These are phyloP conservation scores for Siniperca scherzeri DNA, from an alignment of 2,797 vertebrate genomes.

Conservation along the genomic window DNA sequence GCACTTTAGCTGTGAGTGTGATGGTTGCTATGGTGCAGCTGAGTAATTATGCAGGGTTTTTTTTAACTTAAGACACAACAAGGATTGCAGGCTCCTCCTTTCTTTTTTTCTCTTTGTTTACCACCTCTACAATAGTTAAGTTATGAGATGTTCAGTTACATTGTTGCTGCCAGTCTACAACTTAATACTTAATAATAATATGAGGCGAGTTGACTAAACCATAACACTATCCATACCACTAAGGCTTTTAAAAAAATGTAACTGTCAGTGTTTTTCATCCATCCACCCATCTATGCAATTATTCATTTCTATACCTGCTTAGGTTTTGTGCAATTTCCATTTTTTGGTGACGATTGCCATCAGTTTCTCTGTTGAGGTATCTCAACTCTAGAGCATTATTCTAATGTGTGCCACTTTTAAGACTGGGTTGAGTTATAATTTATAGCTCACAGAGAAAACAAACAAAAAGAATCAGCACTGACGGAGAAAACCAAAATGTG, in stretches of 20 bases:
- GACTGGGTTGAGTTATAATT: slow-evolving; percentile 38
- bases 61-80: slow-evolving; percentile 54
- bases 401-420: neutral
- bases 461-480: slow-evolving; percentile 56
- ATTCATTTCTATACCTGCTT: neutral
- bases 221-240: neutral
- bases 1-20: slow-evolving; percentile 45
- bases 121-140: slow-evolving; percentile 3
- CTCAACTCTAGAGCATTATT: neutral
- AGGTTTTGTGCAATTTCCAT: neutral
- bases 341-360: neutral
- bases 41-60: slow-evolving; percentile 55
- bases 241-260: neutral
- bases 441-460: slow-evolving; percentile 64
- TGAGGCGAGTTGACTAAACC: neutral
- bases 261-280: neutral
- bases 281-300: neutral
- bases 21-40: slow-evolving; percentile 75
- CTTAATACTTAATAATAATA: neutral
- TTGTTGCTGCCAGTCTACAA: neutral
- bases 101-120: slow-evolving; percentile 13
- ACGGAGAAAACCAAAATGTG: slow-evolving; percentile 58
- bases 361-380: neutral
- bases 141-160: neutral
- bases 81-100: slow-evolving; percentile 42